These are phyloP conservation scores for Scomber scombrus DNA, from an alignment of 2,113 vertebrate genomes.

Conservation along the genomic window DNA sequence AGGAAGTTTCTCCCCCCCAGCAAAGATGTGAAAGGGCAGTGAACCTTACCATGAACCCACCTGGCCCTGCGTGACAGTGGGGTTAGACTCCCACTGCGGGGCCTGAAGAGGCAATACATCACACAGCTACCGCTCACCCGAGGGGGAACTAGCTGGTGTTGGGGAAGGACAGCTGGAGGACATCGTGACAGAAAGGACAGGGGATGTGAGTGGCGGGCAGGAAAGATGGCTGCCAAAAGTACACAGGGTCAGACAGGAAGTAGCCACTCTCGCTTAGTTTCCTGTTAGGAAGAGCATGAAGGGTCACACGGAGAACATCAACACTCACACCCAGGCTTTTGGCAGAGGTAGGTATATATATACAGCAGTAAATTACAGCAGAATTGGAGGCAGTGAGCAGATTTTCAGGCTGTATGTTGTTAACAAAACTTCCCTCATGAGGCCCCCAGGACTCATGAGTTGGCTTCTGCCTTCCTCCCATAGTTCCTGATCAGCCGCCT, in stretches of 20 bases:
- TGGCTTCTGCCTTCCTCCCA: constrained; percentile 20
- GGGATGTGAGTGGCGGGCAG: constrained; percentile 55
- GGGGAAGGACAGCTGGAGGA: constrained; percentile 73
- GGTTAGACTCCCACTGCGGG: constrained; percentile 59
- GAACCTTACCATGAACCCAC: constrained; percentile 65
- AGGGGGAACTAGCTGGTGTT: constrained; percentile 39
- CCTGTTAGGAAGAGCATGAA: constrained; percentile 62
- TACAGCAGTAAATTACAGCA: constrained; percentile 33
- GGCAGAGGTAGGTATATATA: constrained; percentile 14
- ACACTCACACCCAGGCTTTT: constrained; percentile 29
- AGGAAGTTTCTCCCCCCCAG: constrained; percentile 24
- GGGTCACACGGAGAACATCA: constrained; percentile 56
- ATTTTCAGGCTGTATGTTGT: constrained; percentile 31
- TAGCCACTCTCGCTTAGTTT: constrained; percentile 62
- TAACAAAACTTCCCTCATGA: constrained; percentile 30
- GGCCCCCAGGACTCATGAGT: constrained; percentile 3
- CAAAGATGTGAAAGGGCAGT: constrained; percentile 41
- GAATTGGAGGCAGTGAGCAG: constrained; percentile 8
- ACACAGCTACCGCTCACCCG: constrained; percentile 47
- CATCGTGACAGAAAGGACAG: constrained; percentile 48
- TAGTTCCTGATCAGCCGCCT: background rate
- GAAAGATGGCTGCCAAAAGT: constrained; percentile 66
- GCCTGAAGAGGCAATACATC: constrained; percentile 67
- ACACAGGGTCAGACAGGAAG: constrained; percentile 68
- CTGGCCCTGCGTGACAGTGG: constrained; percentile 43